Evolutionary conservation across 2,797 vertebrate species (phyloP), one percentile per base, ranked within the genome.

Genomic region (Lagorchestes hirsutus): DNA sequence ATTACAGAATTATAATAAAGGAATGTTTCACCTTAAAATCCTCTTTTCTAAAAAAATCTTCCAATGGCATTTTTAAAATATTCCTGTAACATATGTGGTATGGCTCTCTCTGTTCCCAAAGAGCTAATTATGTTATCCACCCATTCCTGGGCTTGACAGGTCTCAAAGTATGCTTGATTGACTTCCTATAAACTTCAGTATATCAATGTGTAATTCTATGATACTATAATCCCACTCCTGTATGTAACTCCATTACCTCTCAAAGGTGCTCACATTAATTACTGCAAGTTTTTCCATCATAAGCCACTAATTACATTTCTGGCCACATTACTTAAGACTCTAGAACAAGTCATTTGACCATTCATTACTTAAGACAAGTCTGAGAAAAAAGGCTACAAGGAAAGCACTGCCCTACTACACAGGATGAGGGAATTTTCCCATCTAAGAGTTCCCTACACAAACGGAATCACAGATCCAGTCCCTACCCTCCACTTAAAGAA

Each of bases 381-480:
- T 46, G 9, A 46, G 40, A 46, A 27, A 9, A 87, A 82, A 46
- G 50, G 40, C 50, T 46, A 27, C 74, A 87, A 87, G 22, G 40
- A 87, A 46, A 3, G 3, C 12, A 40, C 74, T 87, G 74, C 46
- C 18, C 8, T 28, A 58, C 6, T 50, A 1, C 4, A 11, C 22
- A 27, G 8, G 22, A 22, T 11, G 40, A 46, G n/a, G n/a, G 67
- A 82, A 82, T 82, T 40, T 82, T 82, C 18, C 46, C 67, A 50
- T 87, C 40, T 50, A 18, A 87, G 40, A 28, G 9, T 87, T 40
- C 11, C 50, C 54, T 55, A 5, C 0, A 46, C 92, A 40, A 92
- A 24, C 12, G 40, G 74, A 87, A 87, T 74, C 92, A 92, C 67
- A 92, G 9, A 55, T 91, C 93, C 92, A 67, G 95, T 29, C 74